Base-by-base conservation (phyloP, 2,797 vertebrate genomes). In the Myotis vivesi region DNA sequence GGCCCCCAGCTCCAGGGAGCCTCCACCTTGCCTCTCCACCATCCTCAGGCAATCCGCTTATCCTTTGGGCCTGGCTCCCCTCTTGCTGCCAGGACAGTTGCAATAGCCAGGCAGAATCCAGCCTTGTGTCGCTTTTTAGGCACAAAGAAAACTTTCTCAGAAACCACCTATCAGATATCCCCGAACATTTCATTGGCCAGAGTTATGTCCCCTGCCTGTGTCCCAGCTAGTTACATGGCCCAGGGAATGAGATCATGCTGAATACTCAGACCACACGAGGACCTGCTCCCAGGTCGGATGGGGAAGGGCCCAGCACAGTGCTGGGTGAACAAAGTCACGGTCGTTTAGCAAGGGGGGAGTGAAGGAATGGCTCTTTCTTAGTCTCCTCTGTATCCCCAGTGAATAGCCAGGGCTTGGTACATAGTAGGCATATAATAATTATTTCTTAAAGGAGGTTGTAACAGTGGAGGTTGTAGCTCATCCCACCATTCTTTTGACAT, bases 251-350 rank as follows among this genome's bases (percentile, higher is more conserved):
- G 68, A 75, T 81, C 38, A 57, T 10, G 8, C 4, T 44, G 51
- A 41, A 49, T 51, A 51, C 13, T 9, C 23, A 15, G 57, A 30
- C 16, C 25, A 23, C 10, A 55, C n/a, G 17, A 41, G 25, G 38
- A 57, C 53, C 13, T 10, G 16, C 1, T 8, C 16, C 33, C 33
- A 9, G 7, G 6, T 0, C 5, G 19, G 22, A 19, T 44, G 15
- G 28, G 64, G 16, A 85, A 53, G 73, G 53, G 19, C 25, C 72
- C 44, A 19, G 22, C 55, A 19, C n/a, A 4, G 36, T 30, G 80
- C 36, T 55, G 13, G 38, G 22, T 13, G 62, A 59, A 28, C 25
- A 57, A 46, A 71, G 62, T 55, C 62, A 16, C 2, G 0, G 9
- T 51, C 12, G 59, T 68, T 69, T 28, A 19, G 69, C 51, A 86